Evolutionary conservation across 2,797 vertebrate genomes (phyloP), one percentile per base, ranked within the genome.

Genomic region (Capromys pilorides): DNA sequence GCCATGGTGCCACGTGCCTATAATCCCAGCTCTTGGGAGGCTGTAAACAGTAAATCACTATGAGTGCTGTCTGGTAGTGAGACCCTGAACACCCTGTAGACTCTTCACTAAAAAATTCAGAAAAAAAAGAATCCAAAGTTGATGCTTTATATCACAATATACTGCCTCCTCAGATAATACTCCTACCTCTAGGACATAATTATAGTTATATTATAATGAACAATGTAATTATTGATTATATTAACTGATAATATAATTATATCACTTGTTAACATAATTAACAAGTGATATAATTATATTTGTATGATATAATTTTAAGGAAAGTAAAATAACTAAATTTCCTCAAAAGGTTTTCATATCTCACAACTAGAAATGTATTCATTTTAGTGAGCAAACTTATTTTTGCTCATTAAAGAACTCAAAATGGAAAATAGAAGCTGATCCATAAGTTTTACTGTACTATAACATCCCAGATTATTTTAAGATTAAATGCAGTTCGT

Each of bases 401-500:
- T 28, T 91, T 94, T 80, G 83, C 81, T 49, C 80, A 92, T 45
- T 88, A 90, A 93, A 75, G 41, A 91, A 80, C 24, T 86, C 41
- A 82, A 91, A 86, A 61, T 59, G 45, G 39, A 39, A 90, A 71
- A 39, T 26, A 69, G 33, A 84, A 80, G 21, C 16, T 86, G 39
- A 31, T 87, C 22, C 75, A 14, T 90, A 31, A 79, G 86, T 86
- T 92, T 94, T 78, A 84, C 21, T 77, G 61, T 36, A 92, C 80
- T 45, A 11, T 64, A 19, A 92, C 33, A 88, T 75, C 24, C 24
- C 45, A 86, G 41, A 49, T 75, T 7, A 66, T 83, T 91, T 49
- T 67, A 31, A 51, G 66, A 73, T 64, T n/a, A 16, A 91, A 73
- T 26, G 28, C 18, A 64, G 8, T 45, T 45, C 4, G 45, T 89